Percentiles rank a stretch among this genome's conserved stretches.
phyloP scores from a whole-genome alignment of 2,113 vertebrate species.

The Pelobates fuscus region DNA sequence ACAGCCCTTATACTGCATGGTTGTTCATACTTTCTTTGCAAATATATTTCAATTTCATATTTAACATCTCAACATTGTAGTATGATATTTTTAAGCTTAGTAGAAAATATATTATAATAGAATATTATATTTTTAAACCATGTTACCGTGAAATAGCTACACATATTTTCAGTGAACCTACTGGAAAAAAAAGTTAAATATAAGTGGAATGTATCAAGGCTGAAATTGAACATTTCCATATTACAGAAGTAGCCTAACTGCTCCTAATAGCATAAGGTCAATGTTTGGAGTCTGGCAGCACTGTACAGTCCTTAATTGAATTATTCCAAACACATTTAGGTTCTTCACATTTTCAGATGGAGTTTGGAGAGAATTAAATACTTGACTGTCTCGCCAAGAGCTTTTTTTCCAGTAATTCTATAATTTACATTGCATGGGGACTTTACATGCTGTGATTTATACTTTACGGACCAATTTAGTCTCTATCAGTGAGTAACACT shows the following conservation, averaged over 20 bases:
- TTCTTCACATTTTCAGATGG: slow-evolving; percentile 6
- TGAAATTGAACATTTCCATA: not conserved
- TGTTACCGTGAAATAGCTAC: no score
- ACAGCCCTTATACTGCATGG: no score
- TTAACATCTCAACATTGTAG: no score
- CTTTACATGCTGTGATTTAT: slow-evolving; percentile 13
- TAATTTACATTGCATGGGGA: slow-evolving; percentile 13
- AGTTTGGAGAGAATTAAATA: slow-evolving; percentile 21
- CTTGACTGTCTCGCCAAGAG: slow-evolving; percentile 10
- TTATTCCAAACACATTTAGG: slow-evolving; percentile 2
- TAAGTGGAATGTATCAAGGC: not conserved
- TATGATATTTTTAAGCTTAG: no score
- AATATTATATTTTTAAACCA: no score
- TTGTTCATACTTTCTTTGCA: no score
- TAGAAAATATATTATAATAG: no score
- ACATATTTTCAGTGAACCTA: no score
- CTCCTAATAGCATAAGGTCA: slow-evolving; percentile 6
- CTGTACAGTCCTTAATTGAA: not conserved
- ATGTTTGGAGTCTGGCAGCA: slow-evolving; percentile 1
- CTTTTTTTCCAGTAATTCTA: slow-evolving; percentile 4
- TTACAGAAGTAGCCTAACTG: not conserved
- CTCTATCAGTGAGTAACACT: not conserved
- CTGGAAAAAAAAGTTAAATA: not conserved
- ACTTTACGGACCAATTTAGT: slow-evolving; percentile 12
- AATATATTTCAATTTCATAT: no score